Percentiles rank a stretch among this genome's conserved stretches.
Evolutionary conservation across 37 sponge, comb jelly and placozoan genomes (phyloP).

Genomic region (Halichondria panicea): DNA sequence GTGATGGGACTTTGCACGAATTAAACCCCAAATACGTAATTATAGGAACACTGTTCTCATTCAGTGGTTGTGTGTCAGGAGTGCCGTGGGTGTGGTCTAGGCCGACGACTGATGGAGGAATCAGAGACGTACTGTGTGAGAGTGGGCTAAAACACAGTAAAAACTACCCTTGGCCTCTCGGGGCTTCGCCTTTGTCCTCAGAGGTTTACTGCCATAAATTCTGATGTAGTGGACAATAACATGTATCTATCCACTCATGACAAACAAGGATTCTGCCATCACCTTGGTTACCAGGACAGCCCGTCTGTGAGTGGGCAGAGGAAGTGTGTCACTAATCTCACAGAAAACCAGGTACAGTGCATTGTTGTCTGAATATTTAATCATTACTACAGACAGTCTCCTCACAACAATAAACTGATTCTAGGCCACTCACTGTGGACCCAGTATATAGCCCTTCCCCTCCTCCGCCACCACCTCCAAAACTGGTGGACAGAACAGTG

Average conservation of each 20-base stretch:
- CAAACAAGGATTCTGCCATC: slow-evolving; percentile 57
- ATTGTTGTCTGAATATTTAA: background rate
- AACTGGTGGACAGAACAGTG: background rate
- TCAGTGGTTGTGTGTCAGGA: slow-evolving; percentile 37
- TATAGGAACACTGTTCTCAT: too few relatives aligned
- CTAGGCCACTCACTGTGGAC: background rate
- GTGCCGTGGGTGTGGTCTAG: slow-evolving; percentile 52
- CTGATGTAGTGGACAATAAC: too few relatives aligned
- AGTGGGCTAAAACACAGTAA: slow-evolving; percentile 16
- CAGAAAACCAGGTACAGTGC: slow-evolving; percentile 2
- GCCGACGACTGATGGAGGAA: slow-evolving; percentile 57
- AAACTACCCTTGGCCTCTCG: too few relatives aligned
- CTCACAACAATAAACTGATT: background rate
- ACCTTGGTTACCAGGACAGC: slow-evolving; percentile 51
- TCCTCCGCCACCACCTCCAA: slow-evolving; percentile 31
- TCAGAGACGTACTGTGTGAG: slow-evolving; percentile 35
- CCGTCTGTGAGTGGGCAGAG: slow-evolving; percentile 24
- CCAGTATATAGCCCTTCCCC: slow-evolving; percentile 22
- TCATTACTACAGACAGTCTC: background rate
- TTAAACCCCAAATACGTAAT: too few relatives aligned
- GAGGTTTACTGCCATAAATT: too few relatives aligned
- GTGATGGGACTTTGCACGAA: too few relatives aligned
- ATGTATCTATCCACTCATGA: slow-evolving; percentile 76
- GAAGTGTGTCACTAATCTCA: slow-evolving; percentile 18
- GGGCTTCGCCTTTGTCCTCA: too few relatives aligned